Base-by-base conservation (phyloP, 1,140 invertebrate species). In the Paraescarpia echinospica region DNA sequence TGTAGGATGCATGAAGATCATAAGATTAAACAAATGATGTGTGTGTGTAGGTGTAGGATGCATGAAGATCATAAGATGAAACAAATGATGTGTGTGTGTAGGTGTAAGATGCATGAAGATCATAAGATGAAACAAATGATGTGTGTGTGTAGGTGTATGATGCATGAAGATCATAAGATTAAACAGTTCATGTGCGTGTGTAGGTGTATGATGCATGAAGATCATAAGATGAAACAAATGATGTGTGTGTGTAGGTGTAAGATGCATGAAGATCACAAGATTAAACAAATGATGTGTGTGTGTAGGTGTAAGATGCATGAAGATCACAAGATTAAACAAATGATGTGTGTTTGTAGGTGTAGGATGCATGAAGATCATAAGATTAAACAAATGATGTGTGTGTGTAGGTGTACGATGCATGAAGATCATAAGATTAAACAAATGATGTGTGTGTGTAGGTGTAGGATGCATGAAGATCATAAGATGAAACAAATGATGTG, bases 131-230 rank as follows among this genome's bases (percentile, higher is more conserved):
- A 27, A 77, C 14, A 77, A 27, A 77, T 5, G 8, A 31, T 27
- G 59, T 77, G 59, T 77, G 59, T 77, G 59, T 31, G 27, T 77
- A 77, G 59, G 59, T 77, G 2, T 4, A 27, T 14, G 59, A 77
- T 99, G 99, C 95, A 98, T 99, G 94, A 97, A 98, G 93, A 99
- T 99, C 95, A 98, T 99, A n/a, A n/a, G n/a, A n/a, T n/a, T n/a
- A 27, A 27, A 77, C 14, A 77, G 27, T 14, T 5, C 22, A 31
- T 27, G 59, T 77, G 59, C 22, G 59, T 77, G 59, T 31, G 27
- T 77, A 77, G 59, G 59, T 77, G 2, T 4, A 27, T 14, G 59
- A 77, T 99, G 99, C 95, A 98, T 99, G 94, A 97, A 98, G 93
- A 99, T 99, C 95, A 98, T 99, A n/a, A n/a, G n/a, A n/a, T n/a